Percentiles rank a stretch among this genome's conserved stretches.
Conservation (phyloP, 2,113 vertebrate species). For the Daubentonia madagascariensis region DNA sequence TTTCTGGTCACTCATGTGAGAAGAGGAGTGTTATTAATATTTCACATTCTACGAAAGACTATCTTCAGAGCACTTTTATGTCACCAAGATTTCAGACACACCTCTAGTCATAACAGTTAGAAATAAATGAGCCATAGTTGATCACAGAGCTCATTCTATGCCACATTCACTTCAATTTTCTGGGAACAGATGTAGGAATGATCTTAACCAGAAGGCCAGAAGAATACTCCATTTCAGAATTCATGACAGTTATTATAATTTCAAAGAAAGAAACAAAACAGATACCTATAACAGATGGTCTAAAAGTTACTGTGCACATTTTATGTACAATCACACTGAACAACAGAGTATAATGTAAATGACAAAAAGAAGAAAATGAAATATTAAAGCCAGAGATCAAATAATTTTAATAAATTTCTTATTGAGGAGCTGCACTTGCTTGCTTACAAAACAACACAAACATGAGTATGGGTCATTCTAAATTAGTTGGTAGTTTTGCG, state of each 20-base stretch:
- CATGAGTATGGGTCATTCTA: neutral
- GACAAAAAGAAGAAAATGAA: neutral
- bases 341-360: neutral
- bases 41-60: neutral
- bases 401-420: neutral
- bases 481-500: neutral
- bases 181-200: conserved; percentile 47
- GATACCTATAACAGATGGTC: conserved; percentile 58
- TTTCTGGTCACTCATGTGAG: neutral
- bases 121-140: conserved; percentile 48
- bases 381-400: neutral
- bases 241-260: conserved; percentile 47
- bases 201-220: conserved; percentile 49
- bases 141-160: conserved; percentile 18
- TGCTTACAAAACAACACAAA: neutral
- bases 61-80: conserved; percentile 1
- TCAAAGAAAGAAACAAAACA: conserved; percentile 48
- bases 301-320: conserved; percentile 38
- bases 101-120: conserved; percentile 28
- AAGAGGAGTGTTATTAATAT: neutral
- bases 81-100: conserved; percentile 27
- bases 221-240: conserved; percentile 40
- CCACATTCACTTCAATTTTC: conserved; percentile 24
- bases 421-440: neutral
- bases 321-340: conserved; percentile 25